Percentiles rank a stretch among this genome's conserved stretches.
phyloP scores from a whole-genome alignment of 2,113 vertebrate species.

The Oryzias javanicus region DNA sequence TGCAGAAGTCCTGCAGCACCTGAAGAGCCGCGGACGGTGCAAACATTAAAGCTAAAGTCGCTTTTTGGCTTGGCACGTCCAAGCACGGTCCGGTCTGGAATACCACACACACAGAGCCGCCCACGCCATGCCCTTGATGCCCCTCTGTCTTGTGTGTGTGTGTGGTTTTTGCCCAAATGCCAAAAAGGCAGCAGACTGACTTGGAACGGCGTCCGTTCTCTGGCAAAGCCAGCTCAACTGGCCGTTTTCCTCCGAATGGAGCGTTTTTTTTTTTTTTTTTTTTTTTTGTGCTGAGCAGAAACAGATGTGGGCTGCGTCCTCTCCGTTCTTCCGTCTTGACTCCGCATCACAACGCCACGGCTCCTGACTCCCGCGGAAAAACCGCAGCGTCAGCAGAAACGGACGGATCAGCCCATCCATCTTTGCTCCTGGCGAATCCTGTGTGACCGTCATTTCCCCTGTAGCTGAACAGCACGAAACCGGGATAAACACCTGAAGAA shows the following conservation, averaged over 20 bases:
- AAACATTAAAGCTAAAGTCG: conserved; percentile 61
- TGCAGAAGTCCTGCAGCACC: conserved; percentile 25
- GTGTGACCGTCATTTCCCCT: no score
- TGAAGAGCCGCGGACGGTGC: conserved; percentile 32
- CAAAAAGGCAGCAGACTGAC: conserved; percentile 59
- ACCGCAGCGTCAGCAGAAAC: conserved; percentile 60
- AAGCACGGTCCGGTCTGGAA: conserved; percentile 49
- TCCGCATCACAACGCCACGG: conserved; percentile 62
- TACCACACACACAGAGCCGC: conserved; percentile 50
- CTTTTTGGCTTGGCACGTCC: conserved; percentile 48
- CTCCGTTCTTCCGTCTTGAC: conserved; percentile 63
- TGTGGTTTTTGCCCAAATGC: conserved; percentile 46
- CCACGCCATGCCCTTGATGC: conserved; percentile 44
- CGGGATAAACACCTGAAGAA: no score
- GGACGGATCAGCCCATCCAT: conserved; percentile 56
- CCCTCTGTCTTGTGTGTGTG: conserved; percentile 45
- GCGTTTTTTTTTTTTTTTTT: no score
- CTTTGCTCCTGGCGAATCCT: conserved; percentile 46
- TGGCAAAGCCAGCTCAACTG: conserved; percentile 50
- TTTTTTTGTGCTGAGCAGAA: conserved; percentile 67
- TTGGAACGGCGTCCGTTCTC: conserved; percentile 55
- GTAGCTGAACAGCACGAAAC: no score
- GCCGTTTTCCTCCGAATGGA: conserved; percentile 47
- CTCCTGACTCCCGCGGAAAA: conserved; percentile 59
- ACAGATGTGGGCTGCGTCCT: conserved; percentile 66